Evolutionary conservation across 2,113 vertebrate genomes (phyloP).

Genomic region (Accipiter cooperii): DNA sequence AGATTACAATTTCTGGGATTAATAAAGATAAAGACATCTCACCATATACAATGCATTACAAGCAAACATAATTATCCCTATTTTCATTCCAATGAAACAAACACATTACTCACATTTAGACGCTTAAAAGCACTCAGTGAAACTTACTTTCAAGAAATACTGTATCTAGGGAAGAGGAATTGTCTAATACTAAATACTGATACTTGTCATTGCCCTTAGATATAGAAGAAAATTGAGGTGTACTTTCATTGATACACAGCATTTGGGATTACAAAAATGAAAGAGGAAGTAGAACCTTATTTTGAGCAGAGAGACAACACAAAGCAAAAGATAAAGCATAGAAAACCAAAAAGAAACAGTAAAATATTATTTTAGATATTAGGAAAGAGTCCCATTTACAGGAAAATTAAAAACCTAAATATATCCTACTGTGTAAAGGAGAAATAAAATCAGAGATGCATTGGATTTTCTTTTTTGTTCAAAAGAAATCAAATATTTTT

Average conservation of each 20-base stretch:
- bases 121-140: not conserved
- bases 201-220: not conserved
- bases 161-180: not conserved
- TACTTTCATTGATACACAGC: not conserved
- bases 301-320: not conserved
- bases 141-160: not conserved
- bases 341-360: not conserved
- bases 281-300: not conserved
- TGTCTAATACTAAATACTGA: not conserved
- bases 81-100: constrained; percentile 2
- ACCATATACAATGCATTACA: not conserved
- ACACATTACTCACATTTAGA: not conserved
- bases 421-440: not conserved
- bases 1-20: constrained; percentile 13
- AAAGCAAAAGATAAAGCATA: not conserved
- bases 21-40: not conserved
- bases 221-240: not conserved
- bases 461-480: not conserved
- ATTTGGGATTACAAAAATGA: not conserved
- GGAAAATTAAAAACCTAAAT: not conserved
- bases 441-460: not conserved
- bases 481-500: not conserved
- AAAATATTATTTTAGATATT: not conserved
- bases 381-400: not conserved
- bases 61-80: not conserved